Evolutionary conservation across 2,888 invertebrate species (phyloP).

Genomic region (Tiphia femorata): DNA sequence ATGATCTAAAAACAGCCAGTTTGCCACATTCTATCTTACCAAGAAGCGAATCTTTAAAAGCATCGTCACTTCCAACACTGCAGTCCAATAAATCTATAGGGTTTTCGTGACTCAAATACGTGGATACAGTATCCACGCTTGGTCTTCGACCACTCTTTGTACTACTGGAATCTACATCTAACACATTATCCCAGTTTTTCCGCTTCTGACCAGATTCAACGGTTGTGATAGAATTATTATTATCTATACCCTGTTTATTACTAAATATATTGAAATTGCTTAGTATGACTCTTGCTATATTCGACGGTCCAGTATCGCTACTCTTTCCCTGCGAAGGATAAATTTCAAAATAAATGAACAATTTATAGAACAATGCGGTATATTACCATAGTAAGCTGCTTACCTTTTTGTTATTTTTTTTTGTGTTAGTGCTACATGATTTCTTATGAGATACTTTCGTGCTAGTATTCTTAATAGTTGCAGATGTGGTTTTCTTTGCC

Average conservation of each 20-base stretch:
- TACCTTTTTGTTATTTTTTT: slow-evolving; percentile 69
- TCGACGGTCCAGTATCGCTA: slow-evolving; percentile 72
- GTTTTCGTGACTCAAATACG: slow-evolving; percentile 89
- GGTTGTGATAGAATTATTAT: slow-evolving; percentile 52
- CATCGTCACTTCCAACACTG: slow-evolving; percentile 81
- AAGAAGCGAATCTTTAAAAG: slow-evolving; percentile 73
- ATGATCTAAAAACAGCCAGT: background rate
- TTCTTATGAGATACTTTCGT: slow-evolving; percentile 61
- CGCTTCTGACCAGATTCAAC: slow-evolving; percentile 55
- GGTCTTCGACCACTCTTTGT: slow-evolving; percentile 84
- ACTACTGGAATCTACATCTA: slow-evolving; percentile 80
- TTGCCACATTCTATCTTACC: slow-evolving; percentile 58
- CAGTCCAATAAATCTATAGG: slow-evolving; percentile 79
- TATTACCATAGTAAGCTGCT: slow-evolving; percentile 36
- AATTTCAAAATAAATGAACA: background rate
- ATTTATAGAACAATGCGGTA: background rate
- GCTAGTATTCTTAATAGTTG: slow-evolving; percentile 50
- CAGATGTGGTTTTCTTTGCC: slow-evolving; percentile 36
- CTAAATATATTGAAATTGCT: slow-evolving; percentile 87
- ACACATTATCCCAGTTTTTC: slow-evolving; percentile 67
- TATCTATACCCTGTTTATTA: slow-evolving; percentile 66
- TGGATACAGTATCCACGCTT: slow-evolving; percentile 89
- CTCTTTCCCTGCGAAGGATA: slow-evolving; percentile 55
- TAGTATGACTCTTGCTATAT: slow-evolving; percentile 82
- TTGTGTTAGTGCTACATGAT: slow-evolving; percentile 47